These are phyloP conservation scores for Brachypodius melanocephalos DNA, from an alignment of 2,113 vertebrate genomes.

Conservation along the genomic window DNA sequence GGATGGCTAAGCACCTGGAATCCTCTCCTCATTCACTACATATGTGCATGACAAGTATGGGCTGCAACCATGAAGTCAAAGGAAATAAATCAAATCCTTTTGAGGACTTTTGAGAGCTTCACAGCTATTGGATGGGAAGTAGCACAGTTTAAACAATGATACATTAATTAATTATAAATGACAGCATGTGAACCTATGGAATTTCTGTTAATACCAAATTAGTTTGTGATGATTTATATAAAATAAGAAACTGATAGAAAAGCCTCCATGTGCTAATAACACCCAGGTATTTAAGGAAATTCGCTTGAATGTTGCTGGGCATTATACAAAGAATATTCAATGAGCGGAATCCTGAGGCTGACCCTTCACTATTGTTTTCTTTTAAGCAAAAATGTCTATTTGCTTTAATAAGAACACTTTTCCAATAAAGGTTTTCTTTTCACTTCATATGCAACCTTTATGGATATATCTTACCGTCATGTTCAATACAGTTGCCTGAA, in stretches of 20 bases:
- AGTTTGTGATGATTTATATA: not conserved
- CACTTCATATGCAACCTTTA: not conserved
- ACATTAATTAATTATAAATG: conserved; percentile 1
- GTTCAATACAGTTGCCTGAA: not conserved
- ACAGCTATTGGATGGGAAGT: not conserved
- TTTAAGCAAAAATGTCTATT: not conserved
- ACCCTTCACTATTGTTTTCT: not conserved
- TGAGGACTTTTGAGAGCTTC: not conserved
- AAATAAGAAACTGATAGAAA: not conserved
- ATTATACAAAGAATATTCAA: not conserved
- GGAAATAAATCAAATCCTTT: not conserved
- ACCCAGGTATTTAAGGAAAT: not conserved
- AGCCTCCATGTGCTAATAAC: not conserved
- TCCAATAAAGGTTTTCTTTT: not conserved
- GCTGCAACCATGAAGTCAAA: not conserved
- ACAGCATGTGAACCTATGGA: not conserved
- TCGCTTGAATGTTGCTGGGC: not conserved
- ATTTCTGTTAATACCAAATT: not conserved
- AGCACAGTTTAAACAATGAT: not conserved
- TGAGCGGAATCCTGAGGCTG: not conserved
- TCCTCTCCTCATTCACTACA: not conserved
- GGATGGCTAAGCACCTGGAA: not conserved
- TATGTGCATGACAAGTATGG: not conserved
- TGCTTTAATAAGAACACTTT: not conserved
- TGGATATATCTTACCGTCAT: not conserved